Base-by-base conservation (phyloP, 1,140 invertebrate species). In the Drosophila setifemur region DNA sequence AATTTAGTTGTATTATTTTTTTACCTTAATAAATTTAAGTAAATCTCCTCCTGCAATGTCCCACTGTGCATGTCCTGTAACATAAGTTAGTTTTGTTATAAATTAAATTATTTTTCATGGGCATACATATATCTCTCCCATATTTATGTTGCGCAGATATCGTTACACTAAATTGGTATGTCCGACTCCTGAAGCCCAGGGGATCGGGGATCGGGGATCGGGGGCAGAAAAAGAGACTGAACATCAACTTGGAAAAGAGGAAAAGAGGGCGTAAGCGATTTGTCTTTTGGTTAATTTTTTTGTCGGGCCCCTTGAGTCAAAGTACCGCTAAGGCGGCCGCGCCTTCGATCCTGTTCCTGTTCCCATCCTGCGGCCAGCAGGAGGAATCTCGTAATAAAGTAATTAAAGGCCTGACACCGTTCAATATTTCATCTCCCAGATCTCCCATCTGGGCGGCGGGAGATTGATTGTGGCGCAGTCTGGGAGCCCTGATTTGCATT, bases 401-500 rank as follows among this genome's bases (percentile, higher is more conserved):
- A 83, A 83, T 83, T 83, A 83, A 83, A 76, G 78, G 50, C 78
- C 63, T 83, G 78, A 83, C 78, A 73, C 58, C 70, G 63, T 53
- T 64, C 71, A 54, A 78, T 85, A 83, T 77, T 77, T 85, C 63
- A 82, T 70, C 14, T 69, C 29, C 31, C 31, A 40, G 57, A 82
- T 70, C 14, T 69, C 29, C 31, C 31, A 40, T 60, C 35, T 31
- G 29, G 12, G 42, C 9, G 70, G 42, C 37, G 48, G 48, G 39
- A 73, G 70, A 79, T 79, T 79, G 73, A 79, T 78, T 69, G 69
- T 42, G 43, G 25, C 35, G 44, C 40, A 6, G 42, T 39, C 25
- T 28, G 12, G 12, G 8, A 14, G 1, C 37, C 12, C 57, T 54
- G 54, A 74, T 78, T 78, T 81, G 54, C 57, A 73, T 81, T 78